Conservation (phyloP, 2,797 vertebrate genomes). For the Pangasius larnaudii region DNA sequence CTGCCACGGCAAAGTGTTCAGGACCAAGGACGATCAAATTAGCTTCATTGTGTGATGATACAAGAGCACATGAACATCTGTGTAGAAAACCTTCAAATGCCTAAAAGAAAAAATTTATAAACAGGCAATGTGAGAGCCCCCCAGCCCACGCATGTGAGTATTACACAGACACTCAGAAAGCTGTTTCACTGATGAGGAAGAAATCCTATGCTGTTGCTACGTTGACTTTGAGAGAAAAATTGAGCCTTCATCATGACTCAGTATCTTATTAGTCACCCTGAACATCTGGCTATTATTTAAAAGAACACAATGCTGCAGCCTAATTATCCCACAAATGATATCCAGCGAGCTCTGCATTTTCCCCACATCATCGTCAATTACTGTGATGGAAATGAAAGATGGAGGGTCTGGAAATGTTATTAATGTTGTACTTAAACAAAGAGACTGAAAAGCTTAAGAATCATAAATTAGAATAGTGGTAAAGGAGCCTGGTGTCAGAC, state of each 20-base stretch:
- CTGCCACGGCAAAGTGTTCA: neutral
- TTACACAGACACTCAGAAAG: neutral
- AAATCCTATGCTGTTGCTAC: neutral
- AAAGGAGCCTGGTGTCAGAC: conserved; percentile 30
- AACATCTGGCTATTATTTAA: conserved; percentile 1
- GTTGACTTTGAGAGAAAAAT: neutral
- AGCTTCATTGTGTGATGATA: neutral
- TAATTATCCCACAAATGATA: conserved; percentile 17
- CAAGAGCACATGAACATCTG: neutral
- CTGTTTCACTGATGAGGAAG: neutral
- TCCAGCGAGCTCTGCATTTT: conserved; percentile 1
- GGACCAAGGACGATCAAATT: neutral
- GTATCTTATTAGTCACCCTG: neutral
- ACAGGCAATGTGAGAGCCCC: neutral
- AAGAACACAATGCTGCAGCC: neutral
- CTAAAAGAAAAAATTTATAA: neutral
- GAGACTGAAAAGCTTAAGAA: conserved; percentile 16
- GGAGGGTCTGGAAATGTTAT: conserved; percentile 29
- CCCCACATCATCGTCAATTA: conserved; percentile 12
- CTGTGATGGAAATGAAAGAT: neutral
- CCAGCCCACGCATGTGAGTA: neutral
- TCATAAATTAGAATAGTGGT: conserved; percentile 3
- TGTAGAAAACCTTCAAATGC: no score
- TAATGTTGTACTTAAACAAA: conserved; percentile 25
- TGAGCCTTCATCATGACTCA: neutral